These are phyloP conservation scores for Leptonema lineaticorne DNA, from an alignment of 1,140 invertebrate species.

Conservation along the genomic window DNA sequence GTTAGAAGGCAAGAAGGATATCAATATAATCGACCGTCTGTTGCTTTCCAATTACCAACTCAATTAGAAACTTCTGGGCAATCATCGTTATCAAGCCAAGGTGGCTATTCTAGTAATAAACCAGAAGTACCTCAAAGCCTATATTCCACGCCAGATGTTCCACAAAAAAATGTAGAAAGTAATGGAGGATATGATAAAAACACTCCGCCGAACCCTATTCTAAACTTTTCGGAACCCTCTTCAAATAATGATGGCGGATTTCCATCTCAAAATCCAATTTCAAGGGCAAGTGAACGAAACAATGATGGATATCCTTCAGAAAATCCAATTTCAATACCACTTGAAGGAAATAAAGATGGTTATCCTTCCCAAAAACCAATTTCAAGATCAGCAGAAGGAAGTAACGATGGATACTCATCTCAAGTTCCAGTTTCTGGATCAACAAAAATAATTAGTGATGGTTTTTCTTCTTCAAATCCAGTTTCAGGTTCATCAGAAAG, in stretches of 20 bases:
- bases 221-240: not conserved
- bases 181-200: not conserved
- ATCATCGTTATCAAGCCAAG: constrained; percentile 2
- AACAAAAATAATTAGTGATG: too few relatives aligned
- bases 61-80: constrained; percentile 6
- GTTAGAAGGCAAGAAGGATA: constrained; percentile 35
- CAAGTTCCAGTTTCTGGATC: too few relatives aligned
- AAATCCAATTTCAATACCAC: too few relatives aligned
- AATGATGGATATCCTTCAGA: not conserved
- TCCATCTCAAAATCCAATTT: not conserved
- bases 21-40: constrained; percentile 32
- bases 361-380: not conserved
- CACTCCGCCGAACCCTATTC: not conserved
- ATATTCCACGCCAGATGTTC: not conserved
- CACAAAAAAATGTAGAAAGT: not conserved
- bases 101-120: constrained; percentile 22
- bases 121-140: not conserved
- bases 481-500: too few relatives aligned
- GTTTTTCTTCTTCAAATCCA: too few relatives aligned
- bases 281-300: too few relatives aligned
- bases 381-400: too few relatives aligned
- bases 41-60: constrained; percentile 32
- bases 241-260: not conserved
- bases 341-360: too few relatives aligned
- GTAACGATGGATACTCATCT: too few relatives aligned